Evolutionary conservation across 92 coral and sea anemone species (phyloP).

Genomic region (Parazoanthus atlanticus): DNA sequence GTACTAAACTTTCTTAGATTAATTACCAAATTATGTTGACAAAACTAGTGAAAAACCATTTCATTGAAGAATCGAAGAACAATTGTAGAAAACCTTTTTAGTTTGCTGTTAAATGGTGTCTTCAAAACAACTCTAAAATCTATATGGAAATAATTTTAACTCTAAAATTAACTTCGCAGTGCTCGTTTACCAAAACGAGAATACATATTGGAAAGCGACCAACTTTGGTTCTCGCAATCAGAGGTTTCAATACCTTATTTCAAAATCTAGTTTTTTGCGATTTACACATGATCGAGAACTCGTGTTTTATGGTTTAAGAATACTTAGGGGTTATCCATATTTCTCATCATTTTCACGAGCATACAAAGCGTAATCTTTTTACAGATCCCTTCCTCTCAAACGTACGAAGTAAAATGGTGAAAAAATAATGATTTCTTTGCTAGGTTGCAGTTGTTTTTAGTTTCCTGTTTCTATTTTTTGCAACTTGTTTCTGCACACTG

Average conservation of each 20-base stretch:
- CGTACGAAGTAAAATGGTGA: background rate
- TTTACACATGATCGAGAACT: background rate
- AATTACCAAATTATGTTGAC: slow-evolving; percentile 3
- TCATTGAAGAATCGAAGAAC: background rate
- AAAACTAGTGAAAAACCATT: background rate
- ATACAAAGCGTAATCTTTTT: background rate
- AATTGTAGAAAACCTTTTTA: background rate
- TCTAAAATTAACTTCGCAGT: too few relatives aligned
- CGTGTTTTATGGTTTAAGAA: background rate
- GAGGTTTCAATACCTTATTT: too few relatives aligned
- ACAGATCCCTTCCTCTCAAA: background rate
- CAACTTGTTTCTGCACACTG: too few relatives aligned
- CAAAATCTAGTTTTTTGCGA: background rate
- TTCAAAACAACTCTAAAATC: background rate
- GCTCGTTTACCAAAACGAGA: background rate
- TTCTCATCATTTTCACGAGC: background rate
- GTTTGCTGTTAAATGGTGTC: background rate
- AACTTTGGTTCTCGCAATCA: too few relatives aligned
- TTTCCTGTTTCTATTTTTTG: too few relatives aligned
- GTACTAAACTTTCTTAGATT: background rate
- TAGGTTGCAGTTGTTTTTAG: background rate
- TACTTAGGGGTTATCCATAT: background rate
- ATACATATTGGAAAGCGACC: background rate
- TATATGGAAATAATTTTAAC: background rate
- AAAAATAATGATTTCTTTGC: background rate